Evolutionary conservation across 2,888 invertebrate genomes (phyloP).

Genomic region (Agrilus biguttatus): DNA sequence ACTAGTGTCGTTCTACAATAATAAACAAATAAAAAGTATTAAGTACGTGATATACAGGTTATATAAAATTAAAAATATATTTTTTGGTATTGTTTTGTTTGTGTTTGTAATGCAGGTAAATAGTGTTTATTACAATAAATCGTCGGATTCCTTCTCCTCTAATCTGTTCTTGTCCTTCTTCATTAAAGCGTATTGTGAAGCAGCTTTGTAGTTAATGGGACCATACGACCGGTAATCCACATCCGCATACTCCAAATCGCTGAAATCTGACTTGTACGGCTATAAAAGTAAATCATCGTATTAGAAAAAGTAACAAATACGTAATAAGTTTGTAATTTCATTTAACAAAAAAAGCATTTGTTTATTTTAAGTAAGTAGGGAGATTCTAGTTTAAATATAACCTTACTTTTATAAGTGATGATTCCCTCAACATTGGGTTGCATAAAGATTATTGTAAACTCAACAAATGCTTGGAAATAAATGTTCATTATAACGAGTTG

Average conservation of each 20-base stretch:
- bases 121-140: slow-evolving; percentile 21
- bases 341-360: too few species aligned
- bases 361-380: too few species aligned
- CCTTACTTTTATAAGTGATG: too few species aligned
- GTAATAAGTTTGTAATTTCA: too few species aligned
- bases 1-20: too few species aligned
- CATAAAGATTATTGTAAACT: too few species aligned
- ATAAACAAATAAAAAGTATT: too few species aligned
- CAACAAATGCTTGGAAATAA: too few species aligned
- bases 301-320: too few species aligned
- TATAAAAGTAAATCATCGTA: slow-evolving; percentile 27
- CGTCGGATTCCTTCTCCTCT: slow-evolving; percentile 24
- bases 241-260: slow-evolving; percentile 80
- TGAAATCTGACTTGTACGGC: slow-evolving; percentile 65
- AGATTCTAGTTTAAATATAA: too few species aligned
- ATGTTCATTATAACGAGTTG: too few species aligned
- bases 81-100: neutral
- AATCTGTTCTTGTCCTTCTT: slow-evolving; percentile 42
- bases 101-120: neutral
- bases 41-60: neutral
- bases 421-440: too few species aligned
- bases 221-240: slow-evolving; percentile 82
- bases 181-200: slow-evolving; percentile 67
- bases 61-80: neutral
- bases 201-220: slow-evolving; percentile 83